A percentile compares a stretch with the other conserved stretches of the same genome.
phyloP scores from a whole-genome alignment of 1,140 invertebrate genomes.

The Cepaea nemoralis region DNA sequence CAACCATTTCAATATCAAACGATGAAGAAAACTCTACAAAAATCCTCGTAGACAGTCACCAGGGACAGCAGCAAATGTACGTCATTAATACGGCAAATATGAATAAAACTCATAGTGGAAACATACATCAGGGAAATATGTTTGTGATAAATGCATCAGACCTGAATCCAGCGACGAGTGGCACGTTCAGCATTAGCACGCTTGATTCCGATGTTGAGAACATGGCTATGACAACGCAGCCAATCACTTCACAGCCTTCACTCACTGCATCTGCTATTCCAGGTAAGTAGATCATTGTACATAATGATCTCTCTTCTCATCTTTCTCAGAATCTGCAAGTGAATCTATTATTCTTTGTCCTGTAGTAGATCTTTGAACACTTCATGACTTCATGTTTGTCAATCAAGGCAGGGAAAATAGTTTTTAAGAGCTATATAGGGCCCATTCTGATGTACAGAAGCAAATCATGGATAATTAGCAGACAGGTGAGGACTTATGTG shows the following conservation, averaged over 20 bases:
- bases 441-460: too few relatives aligned
- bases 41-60: slow-evolving; percentile 32
- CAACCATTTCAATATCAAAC: slow-evolving; percentile 39
- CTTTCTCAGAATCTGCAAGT: too few relatives aligned
- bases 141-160: slow-evolving; percentile 27
- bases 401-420: too few relatives aligned
- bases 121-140: background rate
- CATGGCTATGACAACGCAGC: background rate
- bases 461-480: too few relatives aligned
- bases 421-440: too few relatives aligned
- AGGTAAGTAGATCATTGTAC: too few relatives aligned
- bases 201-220: background rate
- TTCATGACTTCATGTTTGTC: too few relatives aligned
- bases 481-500: too few relatives aligned
- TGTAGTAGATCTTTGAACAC: too few relatives aligned
- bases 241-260: background rate
- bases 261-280: background rate
- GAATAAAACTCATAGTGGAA: slow-evolving; percentile 8
- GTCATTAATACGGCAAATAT: slow-evolving; percentile 37
- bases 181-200: background rate
- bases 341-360: too few relatives aligned
- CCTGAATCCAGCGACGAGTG: background rate
- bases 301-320: too few relatives aligned
- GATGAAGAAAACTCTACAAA: slow-evolving; percentile 36
- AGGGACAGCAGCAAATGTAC: slow-evolving; percentile 35